Percentiles rank a stretch among this genome's conserved stretches.
phyloP scores from a whole-genome alignment of 2,797 vertebrate genomes.

The Propithecus deckenii region DNA sequence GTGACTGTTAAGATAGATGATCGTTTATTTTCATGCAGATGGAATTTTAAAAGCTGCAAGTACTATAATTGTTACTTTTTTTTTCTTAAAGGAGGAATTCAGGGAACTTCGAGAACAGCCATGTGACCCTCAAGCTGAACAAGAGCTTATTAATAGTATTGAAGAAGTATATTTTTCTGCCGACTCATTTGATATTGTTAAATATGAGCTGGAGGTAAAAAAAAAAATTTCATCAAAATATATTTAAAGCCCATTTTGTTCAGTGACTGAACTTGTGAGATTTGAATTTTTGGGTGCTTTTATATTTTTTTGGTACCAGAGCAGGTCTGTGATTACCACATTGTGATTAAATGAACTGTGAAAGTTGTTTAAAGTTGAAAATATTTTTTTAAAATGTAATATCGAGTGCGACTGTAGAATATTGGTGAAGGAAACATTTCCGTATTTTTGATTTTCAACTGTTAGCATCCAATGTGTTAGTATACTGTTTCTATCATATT shows the following conservation, averaged over 20 bases:
- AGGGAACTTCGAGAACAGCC: slow-evolving; percentile 95
- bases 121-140: slow-evolving; percentile 95
- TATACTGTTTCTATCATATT: background rate
- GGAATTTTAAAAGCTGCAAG: slow-evolving; percentile 11
- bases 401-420: background rate
- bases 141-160: slow-evolving; percentile 97
- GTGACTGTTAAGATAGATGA: background rate
- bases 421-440: background rate
- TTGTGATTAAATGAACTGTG: slow-evolving; percentile 1
- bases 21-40: slow-evolving; percentile 30
- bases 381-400: background rate
- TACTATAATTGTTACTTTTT: slow-evolving; percentile 40
- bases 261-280: slow-evolving; percentile 29
- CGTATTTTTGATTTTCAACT: background rate
- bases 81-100: slow-evolving; percentile 91
- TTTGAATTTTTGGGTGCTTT: slow-evolving; percentile 35
- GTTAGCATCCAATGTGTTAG: background rate
- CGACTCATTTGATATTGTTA: slow-evolving; percentile 97
- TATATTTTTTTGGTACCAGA: background rate
- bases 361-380: background rate
- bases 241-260: background rate
- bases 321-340: background rate
- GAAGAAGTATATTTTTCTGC: slow-evolving; percentile 97
- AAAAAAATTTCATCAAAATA: slow-evolving; percentile 62
- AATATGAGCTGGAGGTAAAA: slow-evolving; percentile 97